Percentiles rank a stretch among this genome's conserved stretches.
Evolutionary conservation across 2,113 vertebrate species (phyloP).

Genomic region (Oncorhynchus mykiss): DNA sequence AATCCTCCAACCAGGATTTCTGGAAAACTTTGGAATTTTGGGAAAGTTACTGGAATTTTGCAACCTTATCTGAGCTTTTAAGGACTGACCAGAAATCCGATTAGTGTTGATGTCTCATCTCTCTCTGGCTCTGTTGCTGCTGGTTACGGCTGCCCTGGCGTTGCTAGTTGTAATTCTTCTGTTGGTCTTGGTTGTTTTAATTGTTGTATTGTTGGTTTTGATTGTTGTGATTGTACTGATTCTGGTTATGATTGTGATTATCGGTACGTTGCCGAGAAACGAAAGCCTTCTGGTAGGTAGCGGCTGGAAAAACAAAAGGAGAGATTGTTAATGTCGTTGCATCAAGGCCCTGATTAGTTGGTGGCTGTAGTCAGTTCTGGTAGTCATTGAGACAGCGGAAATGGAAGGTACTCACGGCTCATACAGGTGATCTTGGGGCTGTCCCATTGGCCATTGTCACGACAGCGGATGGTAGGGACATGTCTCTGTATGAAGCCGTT

Average conservation of each 20-base stretch:
- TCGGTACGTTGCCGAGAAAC: slow-evolving; percentile 77
- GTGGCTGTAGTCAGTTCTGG: not conserved
- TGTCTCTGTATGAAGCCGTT: slow-evolving; percentile 92
- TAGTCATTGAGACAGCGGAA: too few species aligned
- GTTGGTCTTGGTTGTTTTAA: slow-evolving; percentile 30
- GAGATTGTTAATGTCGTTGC: not conserved
- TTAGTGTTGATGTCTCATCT: slow-evolving; percentile 35
- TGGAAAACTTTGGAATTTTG: too few species aligned
- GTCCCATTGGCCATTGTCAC: slow-evolving; percentile 88
- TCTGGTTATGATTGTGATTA: slow-evolving; percentile 63
- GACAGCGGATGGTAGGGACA: slow-evolving; percentile 87
- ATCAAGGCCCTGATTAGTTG: not conserved
- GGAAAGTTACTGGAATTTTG: too few species aligned
- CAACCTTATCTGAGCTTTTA: too few species aligned
- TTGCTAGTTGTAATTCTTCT: slow-evolving; percentile 9
- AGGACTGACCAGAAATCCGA: slow-evolving; percentile 22
- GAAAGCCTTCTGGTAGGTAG: slow-evolving; percentile 84
- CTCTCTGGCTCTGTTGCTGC: slow-evolving; percentile 12
- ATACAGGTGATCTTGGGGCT: slow-evolving; percentile 89
- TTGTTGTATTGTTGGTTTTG: slow-evolving; percentile 8
- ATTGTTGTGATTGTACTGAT: slow-evolving; percentile 28
- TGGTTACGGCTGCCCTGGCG: slow-evolving; percentile 11
- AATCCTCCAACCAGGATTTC: too few species aligned
- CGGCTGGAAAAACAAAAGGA: slow-evolving; percentile 74
- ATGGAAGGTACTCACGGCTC: slow-evolving; percentile 80